Evolutionary conservation across 2,113 vertebrate genomes (phyloP).

Genomic region (Dromaius novaehollandiae): DNA sequence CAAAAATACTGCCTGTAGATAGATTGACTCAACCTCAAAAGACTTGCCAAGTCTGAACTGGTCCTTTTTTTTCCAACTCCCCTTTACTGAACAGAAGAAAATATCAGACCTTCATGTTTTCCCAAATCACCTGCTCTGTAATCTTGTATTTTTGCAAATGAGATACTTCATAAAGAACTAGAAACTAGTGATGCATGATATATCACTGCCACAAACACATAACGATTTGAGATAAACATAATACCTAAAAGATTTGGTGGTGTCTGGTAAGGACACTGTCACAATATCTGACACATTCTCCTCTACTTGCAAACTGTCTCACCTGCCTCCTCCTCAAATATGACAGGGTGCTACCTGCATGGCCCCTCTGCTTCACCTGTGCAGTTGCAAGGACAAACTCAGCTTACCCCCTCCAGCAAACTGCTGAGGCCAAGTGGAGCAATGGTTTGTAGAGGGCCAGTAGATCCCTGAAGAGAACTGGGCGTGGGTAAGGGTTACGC

Average conservation of each 20-base stretch:
- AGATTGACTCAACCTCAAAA: too few relatives aligned
- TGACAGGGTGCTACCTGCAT: accelerated
- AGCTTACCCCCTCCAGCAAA: not conserved
- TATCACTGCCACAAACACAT: accelerated
- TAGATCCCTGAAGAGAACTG: not conserved
- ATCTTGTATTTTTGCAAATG: not conserved
- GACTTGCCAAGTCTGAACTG: not conserved
- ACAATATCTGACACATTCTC: not conserved
- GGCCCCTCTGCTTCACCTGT: accelerated
- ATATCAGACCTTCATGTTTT: not conserved
- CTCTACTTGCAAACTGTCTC: not conserved
- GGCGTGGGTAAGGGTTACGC: not conserved
- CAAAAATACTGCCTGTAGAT: not conserved
- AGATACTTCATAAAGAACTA: not conserved
- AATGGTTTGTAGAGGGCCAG: not conserved
- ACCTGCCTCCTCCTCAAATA: not conserved
- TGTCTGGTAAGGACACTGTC: not conserved
- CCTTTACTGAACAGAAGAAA: not conserved
- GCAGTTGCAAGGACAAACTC: not conserved
- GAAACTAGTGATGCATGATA: not conserved
- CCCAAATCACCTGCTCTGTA: not conserved
- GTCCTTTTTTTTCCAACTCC: not conserved
- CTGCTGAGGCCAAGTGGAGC: accelerated
- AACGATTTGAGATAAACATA: not conserved
- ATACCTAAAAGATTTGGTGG: not conserved